These are phyloP conservation scores for Steinernema feltiae DNA, from an alignment of 1,140 invertebrate genomes.

Conservation along the genomic window DNA sequence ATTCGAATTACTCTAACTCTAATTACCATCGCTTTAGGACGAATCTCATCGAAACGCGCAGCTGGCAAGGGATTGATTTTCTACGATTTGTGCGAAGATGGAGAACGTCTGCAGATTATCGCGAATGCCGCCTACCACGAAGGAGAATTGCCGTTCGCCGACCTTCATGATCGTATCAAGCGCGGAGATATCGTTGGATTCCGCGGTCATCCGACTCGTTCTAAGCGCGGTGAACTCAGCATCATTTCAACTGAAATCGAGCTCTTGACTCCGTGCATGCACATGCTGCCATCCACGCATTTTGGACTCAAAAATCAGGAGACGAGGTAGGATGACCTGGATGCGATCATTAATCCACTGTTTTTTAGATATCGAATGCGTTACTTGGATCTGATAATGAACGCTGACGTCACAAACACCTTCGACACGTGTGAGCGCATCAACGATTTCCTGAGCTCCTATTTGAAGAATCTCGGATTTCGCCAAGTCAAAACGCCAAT, in stretches of 20 bases:
- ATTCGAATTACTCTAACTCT: background rate
- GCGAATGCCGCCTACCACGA: conserved; percentile 72
- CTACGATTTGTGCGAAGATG: conserved; percentile 90
- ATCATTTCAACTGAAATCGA: conserved; percentile 78
- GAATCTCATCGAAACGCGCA: conserved; percentile 86
- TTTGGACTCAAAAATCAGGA: conserved; percentile 90
- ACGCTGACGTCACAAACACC: conserved; percentile 78
- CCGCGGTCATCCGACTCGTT: conserved; percentile 79
- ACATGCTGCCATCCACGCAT: conserved; percentile 94
- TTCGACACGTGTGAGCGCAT: conserved; percentile 85
- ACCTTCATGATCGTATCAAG: conserved; percentile 75
- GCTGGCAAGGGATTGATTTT: conserved; percentile 91
- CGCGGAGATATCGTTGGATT: conserved; percentile 94
- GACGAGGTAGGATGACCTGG: conserved; percentile 41
- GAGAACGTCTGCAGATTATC: conserved; percentile 81
- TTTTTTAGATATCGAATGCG: conserved; percentile 76
- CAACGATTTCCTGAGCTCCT: conserved; percentile 80
- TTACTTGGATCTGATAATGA: conserved; percentile 94
- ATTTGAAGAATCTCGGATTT: conserved; percentile 87
- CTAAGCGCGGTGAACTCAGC: conserved; percentile 95
- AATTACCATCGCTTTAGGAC: conserved; percentile 62
- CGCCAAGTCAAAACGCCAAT: conserved; percentile 98
- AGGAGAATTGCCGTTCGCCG: conserved; percentile 67
- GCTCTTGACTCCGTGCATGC: conserved; percentile 87
- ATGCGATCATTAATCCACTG: background rate